These are phyloP conservation scores for Litoditis marina DNA, from an alignment of 2,888 invertebrate species.

Conservation along the genomic window DNA sequence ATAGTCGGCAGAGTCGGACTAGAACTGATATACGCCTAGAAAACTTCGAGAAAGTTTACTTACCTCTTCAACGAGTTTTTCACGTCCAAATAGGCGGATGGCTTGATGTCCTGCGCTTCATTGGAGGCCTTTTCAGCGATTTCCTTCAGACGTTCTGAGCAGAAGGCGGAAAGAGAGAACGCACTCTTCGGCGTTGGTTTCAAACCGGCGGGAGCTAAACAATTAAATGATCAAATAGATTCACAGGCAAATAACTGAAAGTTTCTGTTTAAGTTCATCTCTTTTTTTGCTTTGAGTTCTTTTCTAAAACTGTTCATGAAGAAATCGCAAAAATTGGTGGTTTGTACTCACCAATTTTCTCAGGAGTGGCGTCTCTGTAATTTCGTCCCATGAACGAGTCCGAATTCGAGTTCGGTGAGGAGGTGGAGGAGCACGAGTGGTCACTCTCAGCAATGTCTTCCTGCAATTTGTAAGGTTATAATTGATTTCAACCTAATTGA, in stretches of 20 bases:
- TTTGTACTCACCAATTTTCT: constrained; percentile 2
- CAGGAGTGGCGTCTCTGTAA: constrained; percentile 1
- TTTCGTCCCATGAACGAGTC: constrained; percentile 24
- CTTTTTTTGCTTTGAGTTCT: no score
- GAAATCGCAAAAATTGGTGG: no score
- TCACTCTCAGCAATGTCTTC: constrained; percentile 34
- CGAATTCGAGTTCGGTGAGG: constrained; percentile 36
- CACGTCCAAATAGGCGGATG: background rate
- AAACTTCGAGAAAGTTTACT: background rate
- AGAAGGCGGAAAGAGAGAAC: constrained; percentile 52
- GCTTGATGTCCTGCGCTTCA: constrained; percentile 34
- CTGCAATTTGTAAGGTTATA: no score
- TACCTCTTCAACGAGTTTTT: constrained; percentile 12
- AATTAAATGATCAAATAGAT: no score
- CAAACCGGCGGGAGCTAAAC: no score
- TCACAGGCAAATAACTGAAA: no score
- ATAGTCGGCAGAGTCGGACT: no score
- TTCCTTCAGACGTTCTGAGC: constrained; percentile 57
- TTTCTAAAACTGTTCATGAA: no score
- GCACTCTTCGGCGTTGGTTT: constrained; percentile 34
- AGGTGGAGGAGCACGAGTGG: constrained; percentile 36
- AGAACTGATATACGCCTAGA: no score
- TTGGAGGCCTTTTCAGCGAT: constrained; percentile 50
- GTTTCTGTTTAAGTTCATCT: no score
- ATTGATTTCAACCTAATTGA: no score